A percentile compares a stretch with the other conserved stretches of the same genome.
Evolutionary conservation across 2,888 invertebrate genomes (phyloP).

Genomic region (Tipula lateralis): DNA sequence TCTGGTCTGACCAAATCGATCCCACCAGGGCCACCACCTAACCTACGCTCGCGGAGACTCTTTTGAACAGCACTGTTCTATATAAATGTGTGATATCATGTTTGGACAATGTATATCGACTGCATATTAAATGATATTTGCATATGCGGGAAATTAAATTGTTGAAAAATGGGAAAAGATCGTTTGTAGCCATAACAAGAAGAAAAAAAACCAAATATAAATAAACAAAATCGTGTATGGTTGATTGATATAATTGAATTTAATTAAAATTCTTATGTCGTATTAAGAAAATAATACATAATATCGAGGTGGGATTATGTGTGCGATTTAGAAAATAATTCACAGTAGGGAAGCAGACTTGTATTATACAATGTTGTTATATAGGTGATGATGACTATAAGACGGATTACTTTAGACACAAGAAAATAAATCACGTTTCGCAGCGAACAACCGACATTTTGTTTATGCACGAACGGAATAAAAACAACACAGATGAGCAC

Average conservation of each 20-base stretch:
- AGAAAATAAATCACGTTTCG: not conserved
- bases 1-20: no score
- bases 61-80: not conserved
- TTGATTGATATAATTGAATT: slow-evolving; percentile 24
- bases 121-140: slow-evolving; percentile 15
- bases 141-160: not conserved
- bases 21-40: no score
- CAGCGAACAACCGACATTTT: not conserved
- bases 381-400: not conserved
- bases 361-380: not conserved
- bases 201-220: not conserved
- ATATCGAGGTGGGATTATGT: not conserved
- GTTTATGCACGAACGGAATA: not conserved
- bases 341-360: not conserved
- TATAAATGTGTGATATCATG: not conserved
- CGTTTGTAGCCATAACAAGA: not conserved
- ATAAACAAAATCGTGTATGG: not conserved
- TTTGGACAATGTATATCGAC: not conserved
- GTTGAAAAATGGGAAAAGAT: not conserved
- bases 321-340: not conserved
- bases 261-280: slow-evolving; percentile 19
- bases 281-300: not conserved
- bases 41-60: not conserved
- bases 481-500: not conserved
- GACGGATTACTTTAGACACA: not conserved